Base-by-base conservation (phyloP, 2,888 invertebrate genomes). In the Ctena decussata region DNA sequence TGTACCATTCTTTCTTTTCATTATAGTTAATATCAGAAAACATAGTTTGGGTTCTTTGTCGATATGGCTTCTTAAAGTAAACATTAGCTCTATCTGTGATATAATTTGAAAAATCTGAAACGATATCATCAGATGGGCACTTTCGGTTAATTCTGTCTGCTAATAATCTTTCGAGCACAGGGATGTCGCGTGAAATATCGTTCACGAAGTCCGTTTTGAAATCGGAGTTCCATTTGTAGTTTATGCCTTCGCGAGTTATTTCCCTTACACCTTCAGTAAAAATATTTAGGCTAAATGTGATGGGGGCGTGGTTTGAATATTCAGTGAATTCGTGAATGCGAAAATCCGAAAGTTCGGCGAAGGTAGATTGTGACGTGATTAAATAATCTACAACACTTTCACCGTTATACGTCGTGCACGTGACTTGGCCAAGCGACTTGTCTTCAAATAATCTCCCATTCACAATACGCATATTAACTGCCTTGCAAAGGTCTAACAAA, bases 331-430 rank as follows among this genome's bases (percentile, higher is more conserved):
- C 74, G 27, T 21, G 1, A 6, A 77, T 41, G n/a, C 1, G 21
- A 60, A 77, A 65, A 12, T 65, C 41, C 12, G 41, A 12, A 24
- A 77, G n/a, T 46, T 30, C n/a, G 24, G 44, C 32, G 44, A 74
- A 74, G 30, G 44, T 74, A 32, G 15, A n/a, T 5, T 15, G 24
- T 24, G 24, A 32, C 12, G 77, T 77, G 8, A 77, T 24, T 11
- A 77, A 1, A 27, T 65, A 77, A 24, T 77, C 77, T 27, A 77
- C 65, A 37, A 65, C 30, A 41, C 77, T 77, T 0, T 77, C 65
- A 32, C 77, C 65, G 41, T 77, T 77, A 37, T 77, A 32, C 5
- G 65, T 77, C 39, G n/a, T 65, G 35, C 77, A 77, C 1, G 65
- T 65, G 12, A n/a, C 21, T 77, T 21, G 57, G 1, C 77, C 77